phyloP scores from a whole-genome alignment of 2,888 invertebrate genomes.

The Netelia virgata region DNA sequence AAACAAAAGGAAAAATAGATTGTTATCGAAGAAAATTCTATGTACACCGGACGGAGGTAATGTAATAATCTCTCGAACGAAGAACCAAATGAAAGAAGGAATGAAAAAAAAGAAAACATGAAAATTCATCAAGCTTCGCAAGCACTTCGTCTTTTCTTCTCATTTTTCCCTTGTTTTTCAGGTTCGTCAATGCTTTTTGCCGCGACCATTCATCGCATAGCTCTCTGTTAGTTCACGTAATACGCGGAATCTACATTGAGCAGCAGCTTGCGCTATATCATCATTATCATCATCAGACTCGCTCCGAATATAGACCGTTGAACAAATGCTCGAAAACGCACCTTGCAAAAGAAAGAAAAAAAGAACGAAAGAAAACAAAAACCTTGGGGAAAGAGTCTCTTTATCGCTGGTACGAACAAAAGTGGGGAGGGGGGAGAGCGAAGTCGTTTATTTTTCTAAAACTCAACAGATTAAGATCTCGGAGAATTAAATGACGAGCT shows the following conservation, averaged over 20 bases:
- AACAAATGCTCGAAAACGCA: background rate
- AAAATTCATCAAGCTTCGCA: constrained; percentile 64
- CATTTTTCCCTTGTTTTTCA: constrained; percentile 42
- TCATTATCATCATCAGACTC: background rate
- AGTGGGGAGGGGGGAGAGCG: background rate
- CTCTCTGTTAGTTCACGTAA: background rate
- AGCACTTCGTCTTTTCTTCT: constrained; percentile 55
- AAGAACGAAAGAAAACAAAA: background rate
- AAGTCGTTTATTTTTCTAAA: background rate
- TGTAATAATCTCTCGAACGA: constrained; percentile 68
- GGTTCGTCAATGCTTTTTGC: constrained; percentile 28
- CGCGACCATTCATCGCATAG: constrained; percentile 11
- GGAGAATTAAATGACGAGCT: constrained; percentile 61
- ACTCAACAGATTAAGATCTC: constrained; percentile 34
- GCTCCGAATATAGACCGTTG: background rate
- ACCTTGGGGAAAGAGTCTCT: too few species aligned
- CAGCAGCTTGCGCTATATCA: too few species aligned
- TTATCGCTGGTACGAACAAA: background rate
- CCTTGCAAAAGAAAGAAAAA: background rate
- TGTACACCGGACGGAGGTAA: constrained; percentile 70
- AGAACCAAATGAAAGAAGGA: constrained; percentile 41
- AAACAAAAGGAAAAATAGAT: constrained; percentile 59
- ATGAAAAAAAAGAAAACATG: constrained; percentile 65
- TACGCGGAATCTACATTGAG: too few species aligned
- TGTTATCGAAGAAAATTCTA: constrained; percentile 70